Base-by-base conservation (phyloP, 92 coral and sea anemone genomes). In the Isaurus tuberculatus region DNA sequence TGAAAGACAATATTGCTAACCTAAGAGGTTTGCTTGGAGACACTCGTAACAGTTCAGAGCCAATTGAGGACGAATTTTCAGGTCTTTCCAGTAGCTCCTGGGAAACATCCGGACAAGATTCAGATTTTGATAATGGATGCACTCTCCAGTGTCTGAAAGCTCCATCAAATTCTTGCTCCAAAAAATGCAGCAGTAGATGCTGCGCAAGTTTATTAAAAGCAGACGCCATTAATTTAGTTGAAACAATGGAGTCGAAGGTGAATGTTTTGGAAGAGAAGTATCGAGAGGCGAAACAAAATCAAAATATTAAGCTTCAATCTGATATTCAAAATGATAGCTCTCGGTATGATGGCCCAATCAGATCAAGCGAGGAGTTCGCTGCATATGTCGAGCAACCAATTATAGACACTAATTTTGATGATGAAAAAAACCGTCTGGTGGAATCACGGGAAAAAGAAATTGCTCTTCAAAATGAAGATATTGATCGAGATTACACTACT, bases 81-180 rank as follows among this genome's bases (percentile, higher is more conserved):
- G 70, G 55, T 10, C 42, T 23, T 27, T 28, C 22, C 8, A 36
- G 33, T 10, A 33, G 82, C 33, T 77, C 82, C 33, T 69, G 82
- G 57, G 55, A 60, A 20, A 58, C 20, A 1, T 15, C 33, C 32
- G 19, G 36, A 4, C 8, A 36, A 10, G 55, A 8, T 31, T 74
- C 48, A 4, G n/a, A 31, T 16, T 3, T 29, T 0, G 70, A 77
- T 33, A 26, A 26, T 15, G 14, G 23, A 17, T 77, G 82, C 13
- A 6, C 82, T 9, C 34, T 33, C 51, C 30, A 23, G 14, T 77
- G 82, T 77, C 31, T 77, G 1, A 77, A 57, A 37, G 23, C 44
- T 23, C 82, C 82, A 25, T 77, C 82, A 77, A 77, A 77, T 57
- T 57, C 82, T 25, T 77, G 82, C 44, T 77, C 82, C 17, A 77